Evolutionary conservation across 2,888 invertebrate species (phyloP).

Genomic region (Lithosia quadra): DNA sequence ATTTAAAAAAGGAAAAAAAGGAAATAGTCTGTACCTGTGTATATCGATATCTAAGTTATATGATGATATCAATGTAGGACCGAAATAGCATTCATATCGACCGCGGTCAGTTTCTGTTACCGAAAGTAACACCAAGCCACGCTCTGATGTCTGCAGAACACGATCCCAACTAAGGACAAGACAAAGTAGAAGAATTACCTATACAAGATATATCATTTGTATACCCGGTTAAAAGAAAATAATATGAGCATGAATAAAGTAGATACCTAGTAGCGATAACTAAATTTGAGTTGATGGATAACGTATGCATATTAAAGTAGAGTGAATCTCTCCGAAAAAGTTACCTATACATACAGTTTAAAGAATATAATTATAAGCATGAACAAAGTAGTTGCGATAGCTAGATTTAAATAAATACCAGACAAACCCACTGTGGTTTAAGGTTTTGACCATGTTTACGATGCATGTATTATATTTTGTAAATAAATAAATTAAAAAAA

Average conservation of each 20-base stretch:
- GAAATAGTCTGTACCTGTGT: conserved; percentile 76
- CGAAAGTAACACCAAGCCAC: conserved; percentile 87
- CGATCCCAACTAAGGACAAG: conserved; percentile 83
- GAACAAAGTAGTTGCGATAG: not conserved
- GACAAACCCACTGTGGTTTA: no score
- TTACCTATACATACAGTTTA: no score
- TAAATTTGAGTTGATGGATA: not conserved
- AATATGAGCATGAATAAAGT: no score
- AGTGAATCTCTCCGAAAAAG: not conserved
- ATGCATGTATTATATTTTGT: no score
- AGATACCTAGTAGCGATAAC: no score
- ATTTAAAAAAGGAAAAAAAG: not conserved
- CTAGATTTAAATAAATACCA: no score
- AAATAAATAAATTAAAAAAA: no score
- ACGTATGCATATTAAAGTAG: not conserved
- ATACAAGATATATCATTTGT: not conserved
- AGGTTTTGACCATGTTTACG: no score
- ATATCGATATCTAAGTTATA: conserved; percentile 88
- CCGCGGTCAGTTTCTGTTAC: conserved; percentile 88
- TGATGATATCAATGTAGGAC: conserved; percentile 85
- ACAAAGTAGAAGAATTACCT: not conserved
- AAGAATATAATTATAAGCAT: no score
- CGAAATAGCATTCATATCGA: conserved; percentile 87
- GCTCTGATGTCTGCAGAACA: conserved; percentile 87
- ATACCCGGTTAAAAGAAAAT: not conserved